Percentiles rank a stretch among this genome's conserved stretches.
These are phyloP conservation scores for Stegophylla sp. DNA, from an alignment of 2,888 invertebrate species.

Conservation along the genomic window DNA sequence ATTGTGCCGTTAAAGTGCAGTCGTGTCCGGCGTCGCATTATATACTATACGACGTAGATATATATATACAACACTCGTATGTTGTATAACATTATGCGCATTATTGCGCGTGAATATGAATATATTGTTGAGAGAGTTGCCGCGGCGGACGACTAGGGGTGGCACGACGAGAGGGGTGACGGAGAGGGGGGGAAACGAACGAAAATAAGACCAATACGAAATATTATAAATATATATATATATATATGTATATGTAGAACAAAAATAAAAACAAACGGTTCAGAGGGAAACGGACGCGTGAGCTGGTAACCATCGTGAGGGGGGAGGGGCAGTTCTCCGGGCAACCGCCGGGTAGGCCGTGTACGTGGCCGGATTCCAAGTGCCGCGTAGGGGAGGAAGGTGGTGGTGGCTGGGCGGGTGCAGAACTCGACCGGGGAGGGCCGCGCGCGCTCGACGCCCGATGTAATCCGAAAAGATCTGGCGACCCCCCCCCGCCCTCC, in stretches of 20 bases:
- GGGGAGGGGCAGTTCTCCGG: neutral
- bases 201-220: too few relatives aligned
- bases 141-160: too few relatives aligned
- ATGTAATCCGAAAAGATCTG: slow-evolving; percentile 27
- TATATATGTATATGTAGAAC: neutral
- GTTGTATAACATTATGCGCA: neutral
- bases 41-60: neutral
- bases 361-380: slow-evolving; percentile 48
- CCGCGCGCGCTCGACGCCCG: neutral
- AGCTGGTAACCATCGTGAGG: neutral
- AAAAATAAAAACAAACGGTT: slow-evolving; percentile 21
- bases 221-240: neutral
- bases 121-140: too few relatives aligned
- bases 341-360: too few relatives aligned
- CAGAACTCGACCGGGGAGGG: neutral
- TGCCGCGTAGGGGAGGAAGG: neutral
- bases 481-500: too few relatives aligned
- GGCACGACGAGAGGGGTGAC: neutral
- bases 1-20: neutral
- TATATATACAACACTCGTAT: too few relatives aligned
- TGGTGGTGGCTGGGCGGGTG: slow-evolving; percentile 39
- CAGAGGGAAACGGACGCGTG: neutral
- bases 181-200: neutral
- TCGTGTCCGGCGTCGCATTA: neutral
- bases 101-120: too few relatives aligned